Evolutionary conservation across 2,888 invertebrate genomes (phyloP).

Genomic region (Ephialtes manifestator): DNA sequence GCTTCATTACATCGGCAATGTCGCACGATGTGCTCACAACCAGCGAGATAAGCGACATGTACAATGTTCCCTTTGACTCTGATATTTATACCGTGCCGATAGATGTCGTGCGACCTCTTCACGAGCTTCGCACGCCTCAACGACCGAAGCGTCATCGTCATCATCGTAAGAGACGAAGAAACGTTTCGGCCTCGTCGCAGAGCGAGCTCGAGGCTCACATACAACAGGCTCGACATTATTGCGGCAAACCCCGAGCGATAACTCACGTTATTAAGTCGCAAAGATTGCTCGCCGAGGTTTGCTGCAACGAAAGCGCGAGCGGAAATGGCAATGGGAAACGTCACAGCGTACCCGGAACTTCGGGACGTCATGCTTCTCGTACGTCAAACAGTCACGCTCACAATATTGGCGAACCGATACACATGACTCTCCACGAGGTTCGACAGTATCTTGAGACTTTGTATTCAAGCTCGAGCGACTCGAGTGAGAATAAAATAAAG

Average conservation of each 20-base stretch:
- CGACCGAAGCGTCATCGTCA: conserved; percentile 86
- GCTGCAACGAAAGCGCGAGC: conserved; percentile 77
- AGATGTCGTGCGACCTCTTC: conserved; percentile 91
- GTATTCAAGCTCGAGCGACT: conserved; percentile 92
- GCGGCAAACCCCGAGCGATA: conserved; percentile 83
- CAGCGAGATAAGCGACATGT: conserved; percentile 93
- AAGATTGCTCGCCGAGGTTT: conserved; percentile 83
- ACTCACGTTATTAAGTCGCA: conserved; percentile 85
- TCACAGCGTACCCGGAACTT: conserved; percentile 91
- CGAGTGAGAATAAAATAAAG: conserved; percentile 87
- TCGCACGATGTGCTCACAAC: conserved; percentile 93
- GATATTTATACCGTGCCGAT: conserved; percentile 95
- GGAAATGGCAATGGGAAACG: conserved; percentile 87
- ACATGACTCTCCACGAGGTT: conserved; percentile 95
- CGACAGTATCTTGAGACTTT: conserved; percentile 93
- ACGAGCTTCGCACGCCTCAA: conserved; percentile 85
- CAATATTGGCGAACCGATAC: conserved; percentile 91
- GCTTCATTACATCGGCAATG: conserved; percentile 95
- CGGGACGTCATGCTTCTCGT: conserved; percentile 82
- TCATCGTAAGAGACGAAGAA: conserved; percentile 85
- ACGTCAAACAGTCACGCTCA: conserved; percentile 87
- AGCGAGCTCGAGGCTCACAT: conserved; percentile 84
- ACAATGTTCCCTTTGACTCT: conserved; percentile 95
- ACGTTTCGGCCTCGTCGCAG: conserved; percentile 87
- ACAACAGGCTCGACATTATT: conserved; percentile 84